phyloP scores from a whole-genome alignment of 2,113 vertebrate species.

The Ailuropoda melanoleuca region DNA sequence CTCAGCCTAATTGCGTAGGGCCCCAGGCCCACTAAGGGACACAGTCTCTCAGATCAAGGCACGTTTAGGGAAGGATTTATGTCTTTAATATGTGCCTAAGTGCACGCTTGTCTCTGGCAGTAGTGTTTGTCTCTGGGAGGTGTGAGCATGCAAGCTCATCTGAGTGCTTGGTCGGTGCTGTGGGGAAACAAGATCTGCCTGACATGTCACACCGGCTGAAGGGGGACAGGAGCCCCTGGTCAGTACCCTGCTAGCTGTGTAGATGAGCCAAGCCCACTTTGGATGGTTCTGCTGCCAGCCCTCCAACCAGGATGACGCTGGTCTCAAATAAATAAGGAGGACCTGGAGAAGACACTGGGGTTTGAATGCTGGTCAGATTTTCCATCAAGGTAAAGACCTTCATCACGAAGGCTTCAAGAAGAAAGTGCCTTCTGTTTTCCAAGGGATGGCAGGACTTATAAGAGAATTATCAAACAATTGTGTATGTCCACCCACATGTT shows the following conservation, averaged over 20 bases:
- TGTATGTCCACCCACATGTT: not conserved
- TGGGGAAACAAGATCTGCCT: not conserved
- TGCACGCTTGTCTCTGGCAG: not conserved
- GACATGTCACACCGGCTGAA: not conserved
- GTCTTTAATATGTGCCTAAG: not conserved
- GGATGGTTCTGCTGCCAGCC: not conserved
- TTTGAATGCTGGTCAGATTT: not conserved
- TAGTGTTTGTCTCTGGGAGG: not conserved
- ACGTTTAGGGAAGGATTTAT: not conserved
- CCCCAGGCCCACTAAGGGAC: not conserved
- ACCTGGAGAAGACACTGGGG: not conserved
- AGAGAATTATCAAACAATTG: conserved; percentile 28
- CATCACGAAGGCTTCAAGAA: not conserved
- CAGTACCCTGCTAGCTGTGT: not conserved
- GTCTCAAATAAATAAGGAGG: not conserved
- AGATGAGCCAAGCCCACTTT: not conserved
- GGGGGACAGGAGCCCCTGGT: not conserved
- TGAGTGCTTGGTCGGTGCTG: not conserved
- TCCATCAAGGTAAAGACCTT: not conserved
- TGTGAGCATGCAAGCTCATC: no score
- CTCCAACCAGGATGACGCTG: not conserved
- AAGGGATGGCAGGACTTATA: not conserved
- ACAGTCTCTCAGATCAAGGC: not conserved
- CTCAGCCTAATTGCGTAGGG: not conserved
- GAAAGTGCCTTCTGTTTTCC: conserved; percentile 5